Percentiles rank a stretch among this genome's conserved stretches.
phyloP scores from a whole-genome alignment of 2,797 vertebrate genomes.

The Helicolenus hilgendorfi region DNA sequence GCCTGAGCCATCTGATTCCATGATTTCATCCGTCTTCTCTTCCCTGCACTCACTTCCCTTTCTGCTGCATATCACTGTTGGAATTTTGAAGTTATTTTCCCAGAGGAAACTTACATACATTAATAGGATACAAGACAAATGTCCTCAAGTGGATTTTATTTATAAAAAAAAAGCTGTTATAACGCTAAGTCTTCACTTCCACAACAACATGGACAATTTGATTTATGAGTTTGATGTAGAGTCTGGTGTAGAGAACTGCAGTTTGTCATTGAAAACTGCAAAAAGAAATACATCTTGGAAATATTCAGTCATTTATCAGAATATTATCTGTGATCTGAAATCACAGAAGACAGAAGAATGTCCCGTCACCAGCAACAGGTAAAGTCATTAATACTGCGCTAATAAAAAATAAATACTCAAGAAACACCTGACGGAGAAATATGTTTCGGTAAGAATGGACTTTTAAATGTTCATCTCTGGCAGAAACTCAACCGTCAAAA shows the following conservation, averaged over 20 bases:
- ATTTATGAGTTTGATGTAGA: neutral
- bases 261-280: neutral
- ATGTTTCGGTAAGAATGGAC: neutral
- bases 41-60: neutral
- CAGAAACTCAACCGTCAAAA: conserved; percentile 5
- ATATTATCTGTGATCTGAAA: neutral
- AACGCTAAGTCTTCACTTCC: neutral
- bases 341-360: neutral
- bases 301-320: neutral
- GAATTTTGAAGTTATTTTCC: neutral
- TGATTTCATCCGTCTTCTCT: neutral
- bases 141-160: neutral
- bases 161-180: neutral
- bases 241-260: neutral
- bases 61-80: neutral
- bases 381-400: neutral
- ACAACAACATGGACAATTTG: neutral
- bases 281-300: neutral
- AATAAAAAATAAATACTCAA: neutral
- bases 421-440: neutral
- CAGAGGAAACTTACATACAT: neutral
- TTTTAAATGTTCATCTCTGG: conserved; percentile 22
- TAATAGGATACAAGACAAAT: neutral
- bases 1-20: neutral
- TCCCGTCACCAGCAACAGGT: neutral